Conservation (phyloP, 1,140 invertebrate genomes). For the Hermatobates lingyangjiaoensis region DNA sequence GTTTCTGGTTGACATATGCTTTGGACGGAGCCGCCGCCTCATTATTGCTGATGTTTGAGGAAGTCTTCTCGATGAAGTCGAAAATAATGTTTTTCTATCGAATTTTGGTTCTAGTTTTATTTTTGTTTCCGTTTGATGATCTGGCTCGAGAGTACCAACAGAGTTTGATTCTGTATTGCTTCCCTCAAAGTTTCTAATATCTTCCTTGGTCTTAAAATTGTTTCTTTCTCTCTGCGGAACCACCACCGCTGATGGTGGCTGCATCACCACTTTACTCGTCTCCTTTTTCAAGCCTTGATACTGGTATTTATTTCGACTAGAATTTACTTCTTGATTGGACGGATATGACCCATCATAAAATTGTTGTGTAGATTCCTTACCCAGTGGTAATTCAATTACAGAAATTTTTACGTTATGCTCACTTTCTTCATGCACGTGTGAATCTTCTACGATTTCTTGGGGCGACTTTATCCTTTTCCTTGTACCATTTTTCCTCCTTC, state of each 20-base stretch:
- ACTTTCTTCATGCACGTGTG: background rate
- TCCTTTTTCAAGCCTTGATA: background rate
- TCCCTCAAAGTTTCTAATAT: no score
- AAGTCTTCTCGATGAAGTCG: slow-evolving; percentile 12
- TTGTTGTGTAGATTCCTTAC: background rate
- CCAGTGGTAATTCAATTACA: slow-evolving; percentile 2
- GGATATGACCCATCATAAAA: no score
- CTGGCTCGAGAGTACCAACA: background rate
- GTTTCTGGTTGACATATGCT: no score
- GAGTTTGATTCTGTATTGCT: background rate
- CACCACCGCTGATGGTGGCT: background rate
- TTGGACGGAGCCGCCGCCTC: slow-evolving; percentile 12
- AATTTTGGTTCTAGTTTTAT: slow-evolving; percentile 5
- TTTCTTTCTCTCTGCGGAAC: background rate
- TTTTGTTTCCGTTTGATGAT: background rate
- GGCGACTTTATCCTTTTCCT: slow-evolving; percentile 6
- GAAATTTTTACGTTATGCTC: background rate
- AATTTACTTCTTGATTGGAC: background rate
- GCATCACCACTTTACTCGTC: background rate
- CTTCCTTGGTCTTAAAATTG: no score
- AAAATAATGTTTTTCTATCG: slow-evolving; percentile 14
- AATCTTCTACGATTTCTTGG: slow-evolving; percentile 1
- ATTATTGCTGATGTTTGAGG: slow-evolving; percentile 18
- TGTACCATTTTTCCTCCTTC: slow-evolving; percentile 14
- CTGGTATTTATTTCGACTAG: background rate